Evolutionary conservation across 1,140 invertebrate species (phyloP), one percentile per base, ranked within the genome.

Genomic region (Anoplolepis gracilipes): DNA sequence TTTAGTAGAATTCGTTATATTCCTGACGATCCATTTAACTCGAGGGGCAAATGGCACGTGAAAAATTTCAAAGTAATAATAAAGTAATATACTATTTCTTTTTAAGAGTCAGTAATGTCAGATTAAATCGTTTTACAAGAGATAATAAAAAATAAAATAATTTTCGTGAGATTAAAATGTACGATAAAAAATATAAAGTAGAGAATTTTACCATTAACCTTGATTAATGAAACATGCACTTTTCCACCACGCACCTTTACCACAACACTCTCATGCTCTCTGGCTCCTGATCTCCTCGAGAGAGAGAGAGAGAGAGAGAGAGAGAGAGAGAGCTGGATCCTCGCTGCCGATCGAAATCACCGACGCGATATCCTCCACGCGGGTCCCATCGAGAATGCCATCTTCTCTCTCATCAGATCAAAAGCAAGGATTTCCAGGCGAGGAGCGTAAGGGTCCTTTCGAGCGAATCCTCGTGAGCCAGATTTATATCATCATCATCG

Each of bases 291-390:
- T 67, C 67, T 36, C 39, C n/a, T n/a, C n/a, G n/a, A n/a, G n/a
- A n/a, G n/a, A n/a, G n/a, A n/a, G n/a, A n/a, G n/a, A n/a, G n/a
- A n/a, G n/a, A n/a, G n/a, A n/a, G n/a, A n/a, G n/a, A n/a, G n/a
- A n/a, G n/a, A n/a, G n/a, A n/a, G n/a, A 49, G 76, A 36, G 16
- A 69, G 3, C 10, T 22, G 19, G 22, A 49, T 70, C 55, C 33
- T 69, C 77, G 77, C 22, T 42, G 65, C 53, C 78, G 78, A 81
- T 82, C 16, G 78, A 57, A 82, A 82, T 82, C 78, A 82, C 67
- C 78, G 67, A 59, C 19, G 53, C 55, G 78, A 25, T 46, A 33
- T 82, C 67, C 53, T 46, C 67, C 67, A 33, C 36, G 53, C 53
- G 78, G 28, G 8, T 42, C 25, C 55, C 67, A 7, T 82, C 78